These are phyloP conservation scores for Natrix natrix DNA, from an alignment of 2,797 vertebrate species.

Conservation along the genomic window DNA sequence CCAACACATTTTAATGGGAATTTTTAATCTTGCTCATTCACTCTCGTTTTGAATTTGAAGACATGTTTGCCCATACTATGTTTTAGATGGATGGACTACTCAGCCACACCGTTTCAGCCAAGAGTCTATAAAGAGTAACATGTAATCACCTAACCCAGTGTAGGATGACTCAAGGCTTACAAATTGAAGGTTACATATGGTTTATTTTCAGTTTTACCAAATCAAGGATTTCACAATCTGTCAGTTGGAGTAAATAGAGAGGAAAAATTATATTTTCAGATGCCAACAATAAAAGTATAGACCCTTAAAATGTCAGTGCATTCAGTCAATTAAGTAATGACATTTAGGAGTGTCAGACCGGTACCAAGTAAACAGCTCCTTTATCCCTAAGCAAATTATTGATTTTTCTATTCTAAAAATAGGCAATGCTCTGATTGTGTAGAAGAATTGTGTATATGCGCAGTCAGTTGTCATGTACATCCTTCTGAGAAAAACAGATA, in stretches of 20 bases:
- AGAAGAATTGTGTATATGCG: not conserved
- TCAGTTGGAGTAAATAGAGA: not conserved
- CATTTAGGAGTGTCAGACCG: not conserved
- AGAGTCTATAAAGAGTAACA: not conserved
- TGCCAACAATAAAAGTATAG: not conserved
- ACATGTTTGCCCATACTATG: not conserved
- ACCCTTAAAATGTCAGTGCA: not conserved
- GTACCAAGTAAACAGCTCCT: not conserved
- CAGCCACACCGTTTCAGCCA: not conserved
- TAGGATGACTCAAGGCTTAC: not conserved
- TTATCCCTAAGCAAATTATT: not conserved
- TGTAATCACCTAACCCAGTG: not conserved
- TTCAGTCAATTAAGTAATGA: not conserved
- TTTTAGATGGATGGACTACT: not conserved
- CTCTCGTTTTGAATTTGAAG: not conserved
- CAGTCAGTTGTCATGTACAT: fast-evolving
- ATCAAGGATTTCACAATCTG: not conserved
- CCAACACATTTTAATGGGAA: not conserved
- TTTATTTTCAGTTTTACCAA: not conserved
- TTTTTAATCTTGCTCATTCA: not conserved
- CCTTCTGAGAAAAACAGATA: not conserved
- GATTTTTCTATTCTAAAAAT: not conserved
- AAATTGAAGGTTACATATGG: not conserved
- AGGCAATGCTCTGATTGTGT: not conserved
- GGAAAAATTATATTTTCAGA: not conserved